Evolutionary conservation across 2,113 vertebrate genomes (phyloP).

Genomic region (Recurvirostra avosetta): DNA sequence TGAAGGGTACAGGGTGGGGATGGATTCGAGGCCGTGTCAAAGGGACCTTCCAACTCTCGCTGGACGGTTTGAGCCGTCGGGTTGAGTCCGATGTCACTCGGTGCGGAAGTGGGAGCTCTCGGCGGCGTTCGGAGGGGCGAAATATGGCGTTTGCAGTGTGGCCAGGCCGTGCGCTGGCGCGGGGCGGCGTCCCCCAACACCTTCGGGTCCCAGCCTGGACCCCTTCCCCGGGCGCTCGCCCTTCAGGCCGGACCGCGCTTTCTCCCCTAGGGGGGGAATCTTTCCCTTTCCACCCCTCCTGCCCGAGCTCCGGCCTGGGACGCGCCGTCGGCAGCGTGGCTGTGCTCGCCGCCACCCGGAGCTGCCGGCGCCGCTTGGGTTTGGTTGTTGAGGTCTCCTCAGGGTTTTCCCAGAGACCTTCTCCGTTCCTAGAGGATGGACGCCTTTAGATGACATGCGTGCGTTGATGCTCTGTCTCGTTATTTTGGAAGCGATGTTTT

Average conservation of each 20-base stretch:
- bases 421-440: neutral
- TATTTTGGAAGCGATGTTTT: neutral
- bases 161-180: fast-evolving
- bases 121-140: fast-evolving
- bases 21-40: neutral
- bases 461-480: fast-evolving
- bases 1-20: neutral
- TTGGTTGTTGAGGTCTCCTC: neutral
- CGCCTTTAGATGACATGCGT: neutral
- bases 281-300: neutral
- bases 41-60: neutral
- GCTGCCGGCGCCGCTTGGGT: neutral
- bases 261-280: neutral
- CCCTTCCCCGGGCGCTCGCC: no score
- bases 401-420: neutral
- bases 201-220: fast-evolving
- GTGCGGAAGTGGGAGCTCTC: fast-evolving
- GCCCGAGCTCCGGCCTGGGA: neutral
- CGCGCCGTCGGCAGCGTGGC: fast-evolving
- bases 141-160: fast-evolving
- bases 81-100: fast-evolving
- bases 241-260: neutral
- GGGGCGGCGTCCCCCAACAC: neutral
- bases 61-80: fast-evolving
- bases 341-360: fast-evolving